These are phyloP conservation scores for Litocranius walleri DNA, from an alignment of 2,113 vertebrate genomes.

Conservation along the genomic window DNA sequence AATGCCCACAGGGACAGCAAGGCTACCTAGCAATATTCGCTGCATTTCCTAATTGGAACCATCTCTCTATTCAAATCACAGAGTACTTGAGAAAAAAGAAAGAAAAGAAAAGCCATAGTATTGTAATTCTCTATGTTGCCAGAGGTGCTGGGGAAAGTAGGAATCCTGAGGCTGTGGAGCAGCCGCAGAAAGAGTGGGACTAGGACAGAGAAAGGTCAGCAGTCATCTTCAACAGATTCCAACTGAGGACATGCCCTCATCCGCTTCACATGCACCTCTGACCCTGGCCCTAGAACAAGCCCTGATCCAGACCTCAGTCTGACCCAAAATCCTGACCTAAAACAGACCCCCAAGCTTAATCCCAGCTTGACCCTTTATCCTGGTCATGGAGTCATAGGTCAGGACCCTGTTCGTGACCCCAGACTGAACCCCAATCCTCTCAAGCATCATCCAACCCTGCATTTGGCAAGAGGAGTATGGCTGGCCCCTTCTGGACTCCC, in stretches of 20 bases:
- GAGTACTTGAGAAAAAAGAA: neutral
- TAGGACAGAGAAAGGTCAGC: neutral
- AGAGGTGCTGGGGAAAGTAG: neutral
- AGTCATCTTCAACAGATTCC: neutral
- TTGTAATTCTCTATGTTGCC: neutral
- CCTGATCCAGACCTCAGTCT: neutral
- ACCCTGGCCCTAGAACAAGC: neutral
- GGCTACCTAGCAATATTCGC: neutral
- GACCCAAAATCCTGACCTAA: neutral
- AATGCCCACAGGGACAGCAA: neutral
- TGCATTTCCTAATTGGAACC: neutral
- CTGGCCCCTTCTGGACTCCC: neutral
- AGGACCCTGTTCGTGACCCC: neutral
- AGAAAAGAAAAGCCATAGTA: neutral
- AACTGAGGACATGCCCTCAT: neutral
- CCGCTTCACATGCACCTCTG: neutral
- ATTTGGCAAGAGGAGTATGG: neutral
- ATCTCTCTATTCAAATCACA: neutral
- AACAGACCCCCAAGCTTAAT: neutral
- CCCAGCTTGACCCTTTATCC: neutral
- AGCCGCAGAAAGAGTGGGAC: neutral
- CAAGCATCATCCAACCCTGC: neutral
- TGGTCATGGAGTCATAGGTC: neutral
- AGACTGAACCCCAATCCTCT: neutral
- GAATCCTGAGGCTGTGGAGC: neutral